A percentile compares a stretch with the other conserved stretches of the same genome.
phyloP scores from a whole-genome alignment of 2,888 invertebrate genomes.

The Volucella inflata region DNA sequence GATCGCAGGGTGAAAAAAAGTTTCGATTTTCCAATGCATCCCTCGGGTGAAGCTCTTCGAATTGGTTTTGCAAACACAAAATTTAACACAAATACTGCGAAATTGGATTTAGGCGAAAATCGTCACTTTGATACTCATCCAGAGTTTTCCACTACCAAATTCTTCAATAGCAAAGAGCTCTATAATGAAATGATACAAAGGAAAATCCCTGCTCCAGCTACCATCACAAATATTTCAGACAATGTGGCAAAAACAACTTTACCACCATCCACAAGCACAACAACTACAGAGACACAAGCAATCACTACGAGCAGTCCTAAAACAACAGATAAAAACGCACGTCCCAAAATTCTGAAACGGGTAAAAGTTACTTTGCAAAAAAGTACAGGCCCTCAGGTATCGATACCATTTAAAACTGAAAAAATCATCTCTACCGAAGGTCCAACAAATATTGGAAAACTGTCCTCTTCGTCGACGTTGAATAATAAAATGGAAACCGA shows the following conservation, averaged over 20 bases:
- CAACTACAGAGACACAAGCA: constrained; percentile 35
- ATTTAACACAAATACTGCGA: constrained; percentile 80
- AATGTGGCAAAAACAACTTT: constrained; percentile 6
- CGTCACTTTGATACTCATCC: constrained; percentile 78
- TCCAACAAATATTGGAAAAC: constrained; percentile 59
- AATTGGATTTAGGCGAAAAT: constrained; percentile 43
- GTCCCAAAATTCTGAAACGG: constrained; percentile 80
- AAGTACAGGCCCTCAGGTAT: constrained; percentile 67
- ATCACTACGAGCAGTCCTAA: constrained; percentile 58
- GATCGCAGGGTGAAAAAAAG: constrained; percentile 83
- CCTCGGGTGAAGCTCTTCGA: constrained; percentile 79
- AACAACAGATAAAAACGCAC: constrained; percentile 76
- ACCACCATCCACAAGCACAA: constrained; percentile 22
- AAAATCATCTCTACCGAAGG: constrained; percentile 35
- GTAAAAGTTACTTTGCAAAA: constrained; percentile 79
- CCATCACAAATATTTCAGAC: constrained; percentile 40
- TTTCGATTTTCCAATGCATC: constrained; percentile 82
- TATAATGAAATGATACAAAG: constrained; percentile 82
- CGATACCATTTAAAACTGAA: constrained; percentile 69
- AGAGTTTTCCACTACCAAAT: constrained; percentile 83
- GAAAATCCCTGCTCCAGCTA: constrained; percentile 31
- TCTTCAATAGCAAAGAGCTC: constrained; percentile 83
- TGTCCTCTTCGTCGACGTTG: constrained; percentile 36
- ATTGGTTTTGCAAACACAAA: constrained; percentile 83
- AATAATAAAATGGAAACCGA: constrained; percentile 36